phyloP scores from a whole-genome alignment of 2,888 invertebrate species.

The Cenopis cana region DNA sequence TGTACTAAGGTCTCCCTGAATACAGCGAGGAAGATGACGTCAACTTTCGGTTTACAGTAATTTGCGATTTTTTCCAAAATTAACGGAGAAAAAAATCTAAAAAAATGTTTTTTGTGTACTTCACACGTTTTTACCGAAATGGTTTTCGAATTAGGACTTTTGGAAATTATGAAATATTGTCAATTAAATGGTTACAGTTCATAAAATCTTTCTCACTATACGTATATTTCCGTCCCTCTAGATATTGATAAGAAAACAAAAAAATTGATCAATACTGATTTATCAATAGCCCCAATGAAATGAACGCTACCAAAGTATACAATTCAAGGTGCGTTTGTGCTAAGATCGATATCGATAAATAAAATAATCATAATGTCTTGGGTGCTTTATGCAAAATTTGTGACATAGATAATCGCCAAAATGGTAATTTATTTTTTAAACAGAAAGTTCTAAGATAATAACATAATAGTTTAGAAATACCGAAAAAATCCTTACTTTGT shows the following conservation, averaged over 20 bases:
- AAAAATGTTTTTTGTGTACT: too few relatives aligned
- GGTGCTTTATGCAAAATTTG: neutral
- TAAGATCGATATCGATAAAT: conserved; percentile 17
- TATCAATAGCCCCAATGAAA: neutral
- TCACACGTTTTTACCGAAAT: too few relatives aligned
- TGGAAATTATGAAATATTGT: too few relatives aligned
- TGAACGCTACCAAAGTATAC: neutral
- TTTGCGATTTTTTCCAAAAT: too few relatives aligned
- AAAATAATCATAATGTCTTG: neutral
- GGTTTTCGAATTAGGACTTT: too few relatives aligned
- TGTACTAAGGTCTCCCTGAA: too few relatives aligned
- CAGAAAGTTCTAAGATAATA: too few relatives aligned
- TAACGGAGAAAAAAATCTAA: too few relatives aligned
- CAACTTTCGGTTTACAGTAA: too few relatives aligned
- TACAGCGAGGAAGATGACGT: too few relatives aligned
- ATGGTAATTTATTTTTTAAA: too few relatives aligned
- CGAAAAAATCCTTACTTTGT: too few relatives aligned
- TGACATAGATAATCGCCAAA: neutral
- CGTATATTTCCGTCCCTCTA: neutral
- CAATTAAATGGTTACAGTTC: neutral
- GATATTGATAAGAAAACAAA: conserved; percentile 8
- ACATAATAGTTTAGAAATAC: neutral
- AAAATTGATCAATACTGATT: neutral
- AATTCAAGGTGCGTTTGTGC: neutral
- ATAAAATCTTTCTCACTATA: neutral